Evolutionary conservation across 2,797 vertebrate species (phyloP).

Genomic region (Melopsittacus undulatus): DNA sequence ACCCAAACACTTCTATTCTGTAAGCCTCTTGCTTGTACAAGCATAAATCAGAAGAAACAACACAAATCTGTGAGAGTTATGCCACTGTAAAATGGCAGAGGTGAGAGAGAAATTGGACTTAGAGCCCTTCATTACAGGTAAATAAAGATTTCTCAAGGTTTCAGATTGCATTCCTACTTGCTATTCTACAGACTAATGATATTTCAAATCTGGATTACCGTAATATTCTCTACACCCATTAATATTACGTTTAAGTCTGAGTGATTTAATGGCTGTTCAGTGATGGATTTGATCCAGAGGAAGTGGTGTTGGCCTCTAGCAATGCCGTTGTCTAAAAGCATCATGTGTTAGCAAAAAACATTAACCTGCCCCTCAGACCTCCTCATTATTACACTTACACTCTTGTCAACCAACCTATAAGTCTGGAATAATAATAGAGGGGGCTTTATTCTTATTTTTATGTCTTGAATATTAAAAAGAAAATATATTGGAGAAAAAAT

Average conservation of each 20-base stretch:
- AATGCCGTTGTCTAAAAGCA: conserved; percentile 76
- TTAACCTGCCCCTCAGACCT: conserved; percentile 62
- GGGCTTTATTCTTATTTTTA: conserved; percentile 55
- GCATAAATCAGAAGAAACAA: background rate
- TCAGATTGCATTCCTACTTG: conserved; percentile 1
- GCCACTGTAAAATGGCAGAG: background rate
- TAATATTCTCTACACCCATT: conserved; percentile 44
- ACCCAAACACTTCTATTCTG: background rate
- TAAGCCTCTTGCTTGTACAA: background rate
- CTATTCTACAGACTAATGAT: conserved; percentile 5
- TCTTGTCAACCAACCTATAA: conserved; percentile 60
- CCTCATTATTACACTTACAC: conserved; percentile 76
- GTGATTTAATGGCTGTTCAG: conserved; percentile 69
- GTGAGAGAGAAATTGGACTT: background rate
- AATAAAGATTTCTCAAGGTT: conserved; percentile 25
- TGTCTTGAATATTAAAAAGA: conserved; percentile 48
- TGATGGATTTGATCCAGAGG: conserved; percentile 63
- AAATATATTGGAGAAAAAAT: conserved; percentile 31
- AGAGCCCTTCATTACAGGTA: background rate
- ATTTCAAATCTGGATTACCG: conserved; percentile 48
- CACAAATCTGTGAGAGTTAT: background rate
- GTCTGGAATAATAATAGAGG: conserved; percentile 14
- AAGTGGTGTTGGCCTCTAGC: conserved; percentile 73
- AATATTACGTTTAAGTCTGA: conserved; percentile 65
- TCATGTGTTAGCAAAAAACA: conserved; percentile 64